Evolutionary conservation across 2,113 vertebrate species (phyloP), one percentile per base, ranked within the genome.

Genomic region (Lamprotornis superbus): DNA sequence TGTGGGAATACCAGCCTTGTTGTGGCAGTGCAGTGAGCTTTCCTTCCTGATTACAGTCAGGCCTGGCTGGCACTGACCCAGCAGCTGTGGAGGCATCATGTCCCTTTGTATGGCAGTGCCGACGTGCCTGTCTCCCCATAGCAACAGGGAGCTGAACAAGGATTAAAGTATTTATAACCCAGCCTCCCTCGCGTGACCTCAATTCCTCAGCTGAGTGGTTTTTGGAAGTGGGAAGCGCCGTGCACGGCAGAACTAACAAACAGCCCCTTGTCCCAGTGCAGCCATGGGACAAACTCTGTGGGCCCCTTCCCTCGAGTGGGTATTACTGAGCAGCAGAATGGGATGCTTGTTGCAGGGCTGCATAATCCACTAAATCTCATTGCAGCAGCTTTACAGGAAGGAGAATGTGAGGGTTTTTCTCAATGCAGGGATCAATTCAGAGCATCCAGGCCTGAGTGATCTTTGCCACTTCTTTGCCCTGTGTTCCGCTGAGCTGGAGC

Each of bases 131-230:
- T 65, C 95, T 94, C 91, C 96, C 97, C 97, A 97, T 97, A 96
- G 97, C 97, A 95, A 95, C 97, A 91, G 94, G 95, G 96, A 97
- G 89, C 93, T 95, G 95, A 96, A 93, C 89, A 90, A 96, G 97
- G 97, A 97, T 97, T 97, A 97, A 96, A 95, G 96, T 97, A 96
- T 97, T 97, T 97, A 96, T 96, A 95, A 95, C 91, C 97, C 95
- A 92, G 94, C 94, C 96, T 95, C 94, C 94, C 94, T 97, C 75
- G 67, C 39, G 61, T 97, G 97, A 96, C 97, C 97, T 97, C 96
- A 91, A 95, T 97, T 97, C 96, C 95, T 93, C n/a, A 75, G 87
- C 93, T 31, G 73, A 90, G 93, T 87, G 93, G 53, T 83, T 91
- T 96, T 96, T 86, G 95, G 96, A 90, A 91, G 89, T 60, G 93